These are phyloP conservation scores for Sterrhoptilus dennistouni DNA, from an alignment of 2,113 vertebrate genomes.

Conservation along the genomic window DNA sequence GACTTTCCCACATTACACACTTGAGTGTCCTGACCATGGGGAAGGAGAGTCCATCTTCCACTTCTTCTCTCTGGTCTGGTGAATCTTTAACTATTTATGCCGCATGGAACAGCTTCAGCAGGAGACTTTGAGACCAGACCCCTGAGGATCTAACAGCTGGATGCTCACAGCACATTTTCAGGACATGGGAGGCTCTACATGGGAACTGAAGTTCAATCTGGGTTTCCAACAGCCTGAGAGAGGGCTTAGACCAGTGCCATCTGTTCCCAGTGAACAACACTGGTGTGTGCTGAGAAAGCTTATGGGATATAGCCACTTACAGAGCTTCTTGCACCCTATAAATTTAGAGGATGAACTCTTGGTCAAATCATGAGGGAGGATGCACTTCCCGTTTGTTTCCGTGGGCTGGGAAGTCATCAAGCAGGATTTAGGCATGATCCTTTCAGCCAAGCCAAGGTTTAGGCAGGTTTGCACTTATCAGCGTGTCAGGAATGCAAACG, in stretches of 20 bases:
- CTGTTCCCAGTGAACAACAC: background rate
- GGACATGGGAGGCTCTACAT: background rate
- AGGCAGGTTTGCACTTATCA: background rate
- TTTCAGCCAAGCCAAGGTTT: background rate
- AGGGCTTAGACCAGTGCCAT: slow-evolving; percentile 1
- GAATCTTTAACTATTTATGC: slow-evolving; percentile 48
- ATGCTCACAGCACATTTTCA: background rate
- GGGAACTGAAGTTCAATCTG: background rate
- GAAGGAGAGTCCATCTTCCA: background rate
- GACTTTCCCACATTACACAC: slow-evolving; percentile 11
- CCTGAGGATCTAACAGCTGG: background rate
- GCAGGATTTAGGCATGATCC: background rate
- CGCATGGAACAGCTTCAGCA: background rate
- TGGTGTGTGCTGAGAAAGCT: background rate
- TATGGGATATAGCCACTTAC: background rate
- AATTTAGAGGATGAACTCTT: background rate
- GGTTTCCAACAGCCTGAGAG: background rate
- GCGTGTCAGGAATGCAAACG: background rate
- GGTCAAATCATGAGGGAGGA: background rate
- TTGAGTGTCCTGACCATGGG: background rate
- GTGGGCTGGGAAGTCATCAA: background rate
- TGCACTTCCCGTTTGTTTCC: background rate
- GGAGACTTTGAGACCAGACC: slow-evolving; percentile 2
- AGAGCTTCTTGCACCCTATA: background rate
- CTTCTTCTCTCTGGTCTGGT: background rate